Conservation (phyloP, 2,888 invertebrate genomes). For the Hemistola chrysoprasaria region DNA sequence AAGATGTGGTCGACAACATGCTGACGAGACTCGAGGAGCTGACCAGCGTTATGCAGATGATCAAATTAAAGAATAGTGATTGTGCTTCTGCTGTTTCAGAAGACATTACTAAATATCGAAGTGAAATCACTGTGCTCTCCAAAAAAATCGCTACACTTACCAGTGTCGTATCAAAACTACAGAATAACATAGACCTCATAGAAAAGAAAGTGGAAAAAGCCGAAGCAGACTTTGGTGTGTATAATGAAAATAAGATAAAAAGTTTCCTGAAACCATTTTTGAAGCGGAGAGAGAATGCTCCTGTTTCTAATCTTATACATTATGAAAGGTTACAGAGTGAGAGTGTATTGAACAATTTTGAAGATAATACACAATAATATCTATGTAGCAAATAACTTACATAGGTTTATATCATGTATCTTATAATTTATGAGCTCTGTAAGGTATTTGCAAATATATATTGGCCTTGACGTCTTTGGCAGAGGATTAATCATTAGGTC, state of each 20-base stretch:
- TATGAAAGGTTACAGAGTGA: conserved; percentile 38
- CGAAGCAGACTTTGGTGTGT: conserved; percentile 81
- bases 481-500: too few species aligned
- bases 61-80: conserved; percentile 72
- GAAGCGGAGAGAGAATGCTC: conserved; percentile 52
- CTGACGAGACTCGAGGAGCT: conserved; percentile 85
- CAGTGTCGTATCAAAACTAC: conserved; percentile 75
- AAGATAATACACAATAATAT: conserved; percentile 35
- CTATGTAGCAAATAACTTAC: too few species aligned
- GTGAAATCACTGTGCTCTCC: conserved; percentile 76
- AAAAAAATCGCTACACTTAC: conserved; percentile 80
- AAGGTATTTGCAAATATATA: too few species aligned
- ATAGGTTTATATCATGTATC: too few species aligned
- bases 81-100: conserved; percentile 71
- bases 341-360: conserved; percentile 63
- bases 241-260: conserved; percentile 80
- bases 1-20: conserved; percentile 86
- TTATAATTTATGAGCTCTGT: too few species aligned
- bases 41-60: conserved; percentile 83
- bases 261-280: conserved; percentile 84
- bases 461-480: too few species aligned
- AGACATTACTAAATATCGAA: conserved; percentile 76
- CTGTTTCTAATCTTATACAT: conserved; percentile 24
- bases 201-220: conserved; percentile 83
- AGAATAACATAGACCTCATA: conserved; percentile 74